These are phyloP conservation scores for Lates japonicus DNA, from an alignment of 2,797 vertebrate genomes.

Conservation along the genomic window DNA sequence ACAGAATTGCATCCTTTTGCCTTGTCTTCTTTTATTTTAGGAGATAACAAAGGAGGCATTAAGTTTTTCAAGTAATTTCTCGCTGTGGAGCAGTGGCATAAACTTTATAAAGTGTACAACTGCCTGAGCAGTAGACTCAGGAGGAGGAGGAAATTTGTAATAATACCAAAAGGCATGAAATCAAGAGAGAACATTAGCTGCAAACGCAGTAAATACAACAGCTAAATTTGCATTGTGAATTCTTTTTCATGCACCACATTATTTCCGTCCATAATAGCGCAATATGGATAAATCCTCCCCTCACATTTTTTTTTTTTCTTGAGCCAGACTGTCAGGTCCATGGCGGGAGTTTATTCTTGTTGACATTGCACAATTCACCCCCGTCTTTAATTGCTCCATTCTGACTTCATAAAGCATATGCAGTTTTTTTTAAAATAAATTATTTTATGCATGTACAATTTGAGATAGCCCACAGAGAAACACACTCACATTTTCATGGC, in stretches of 20 bases:
- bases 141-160: constrained; percentile 38
- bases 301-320: constrained; percentile 35
- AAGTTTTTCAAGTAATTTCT: constrained; percentile 37
- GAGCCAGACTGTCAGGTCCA: constrained; percentile 60
- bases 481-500: constrained; percentile 26
- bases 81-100: constrained; percentile 25
- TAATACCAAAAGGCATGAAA: constrained; percentile 47
- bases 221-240: constrained; percentile 45
- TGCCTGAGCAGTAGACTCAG: constrained; percentile 29
- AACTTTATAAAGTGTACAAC: constrained; percentile 45
- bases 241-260: constrained; percentile 43
- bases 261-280: constrained; percentile 46
- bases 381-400: constrained; percentile 71
- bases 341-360: constrained; percentile 68
- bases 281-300: constrained; percentile 50
- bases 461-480: constrained; percentile 42
- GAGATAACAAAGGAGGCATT: constrained; percentile 32
- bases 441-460: constrained; percentile 41
- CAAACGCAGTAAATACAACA: constrained; percentile 35
- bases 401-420: constrained; percentile 67
- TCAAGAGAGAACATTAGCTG: constrained; percentile 41
- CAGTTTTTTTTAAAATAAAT: constrained; percentile 16
- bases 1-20: constrained; percentile 14
- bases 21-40: constrained; percentile 30
- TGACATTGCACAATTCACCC: constrained; percentile 63